Base-by-base conservation (phyloP, 2,113 vertebrate species). In the Lasiurus borealis region DNA sequence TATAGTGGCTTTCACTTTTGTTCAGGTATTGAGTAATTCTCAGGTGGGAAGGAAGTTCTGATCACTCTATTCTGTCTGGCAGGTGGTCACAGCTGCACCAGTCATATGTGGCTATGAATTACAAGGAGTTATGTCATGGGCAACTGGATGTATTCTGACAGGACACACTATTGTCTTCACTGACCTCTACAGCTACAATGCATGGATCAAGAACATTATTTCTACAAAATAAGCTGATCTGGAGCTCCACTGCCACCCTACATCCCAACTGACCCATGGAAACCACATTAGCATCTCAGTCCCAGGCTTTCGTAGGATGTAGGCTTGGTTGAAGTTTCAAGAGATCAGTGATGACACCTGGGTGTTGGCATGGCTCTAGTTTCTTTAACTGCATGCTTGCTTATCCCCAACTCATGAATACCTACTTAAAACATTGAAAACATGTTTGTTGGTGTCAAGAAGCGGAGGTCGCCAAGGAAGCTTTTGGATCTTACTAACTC, bases 201-300 rank as follows among this genome's bases (percentile, higher is more conserved):
- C 83, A 31, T 96, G 92, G 88, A 93, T 94, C 69, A 46, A 78
- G 69, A 94, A 46, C n/a, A 46, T 87, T 64, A 87, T 91, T 76
- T 91, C 88, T 64, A 54, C n/a, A 68, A 27, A 62, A 82, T 84
- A 86, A 91, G 21, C 52, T 71, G 59, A 34, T 11, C 14, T 0
- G 4, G 12, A 34, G 3, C 76, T 77, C 76, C 18, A 46, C 0
- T 14, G 83, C 46, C 34, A 57, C 14, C 48, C 48, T 36, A 31
- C 15, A 62, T 31, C 40, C 25, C 31, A 64, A 12, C 85, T 46
- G 69, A 46, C 76, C 59, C 19, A 25, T 16, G 48, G 44, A 46
- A 76, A 64, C 21, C 15, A 44, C 44, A 8, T 36, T 62, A n/a
- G 10, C 16, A 4, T 44, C 18, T 48, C 40, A 54, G 72, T 46